These are phyloP conservation scores for Harpegnathos saltator DNA, from an alignment of 1,140 invertebrate species.

Conservation along the genomic window DNA sequence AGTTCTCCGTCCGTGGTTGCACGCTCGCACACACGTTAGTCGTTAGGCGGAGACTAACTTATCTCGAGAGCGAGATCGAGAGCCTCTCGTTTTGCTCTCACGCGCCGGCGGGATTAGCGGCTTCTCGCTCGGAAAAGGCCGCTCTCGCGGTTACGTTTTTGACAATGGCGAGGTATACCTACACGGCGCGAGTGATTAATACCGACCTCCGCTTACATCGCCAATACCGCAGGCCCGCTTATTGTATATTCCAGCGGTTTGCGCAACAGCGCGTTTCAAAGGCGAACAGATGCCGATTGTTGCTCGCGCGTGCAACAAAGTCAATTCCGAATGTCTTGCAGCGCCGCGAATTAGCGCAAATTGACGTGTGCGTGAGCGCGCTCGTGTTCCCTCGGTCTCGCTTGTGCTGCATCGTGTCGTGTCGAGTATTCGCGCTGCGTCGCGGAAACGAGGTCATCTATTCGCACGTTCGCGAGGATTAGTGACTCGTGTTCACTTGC, in stretches of 20 bases:
- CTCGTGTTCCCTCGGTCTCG: background rate
- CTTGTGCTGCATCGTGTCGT: no score
- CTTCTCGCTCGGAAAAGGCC: slow-evolving; percentile 22
- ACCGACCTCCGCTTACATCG: slow-evolving; percentile 8
- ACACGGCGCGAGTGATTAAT: slow-evolving; percentile 47
- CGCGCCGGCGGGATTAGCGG: background rate
- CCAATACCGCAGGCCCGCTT: slow-evolving; percentile 10
- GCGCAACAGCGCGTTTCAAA: background rate
- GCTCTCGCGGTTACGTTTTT: slow-evolving; percentile 30
- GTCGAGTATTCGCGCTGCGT: slow-evolving; percentile 3
- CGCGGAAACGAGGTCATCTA: slow-evolving; percentile 6
- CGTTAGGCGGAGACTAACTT: slow-evolving; percentile 19
- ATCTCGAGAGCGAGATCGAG: slow-evolving; percentile 64
- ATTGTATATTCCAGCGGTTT: slow-evolving; percentile 37
- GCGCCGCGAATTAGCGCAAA: background rate
- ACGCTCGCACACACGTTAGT: slow-evolving; percentile 19
- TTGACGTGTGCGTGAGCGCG: background rate
- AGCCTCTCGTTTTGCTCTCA: slow-evolving; percentile 14
- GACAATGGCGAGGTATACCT: background rate
- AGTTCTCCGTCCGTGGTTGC: slow-evolving; percentile 11
- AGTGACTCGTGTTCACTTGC: slow-evolving; percentile 11
- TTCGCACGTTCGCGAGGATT: background rate
- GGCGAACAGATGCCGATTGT: slow-evolving; percentile 14
- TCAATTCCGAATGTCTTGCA: slow-evolving; percentile 18
- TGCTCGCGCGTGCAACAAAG: background rate